phyloP scores from a whole-genome alignment of 2,888 invertebrate genomes.

The Cantharis rufa region DNA sequence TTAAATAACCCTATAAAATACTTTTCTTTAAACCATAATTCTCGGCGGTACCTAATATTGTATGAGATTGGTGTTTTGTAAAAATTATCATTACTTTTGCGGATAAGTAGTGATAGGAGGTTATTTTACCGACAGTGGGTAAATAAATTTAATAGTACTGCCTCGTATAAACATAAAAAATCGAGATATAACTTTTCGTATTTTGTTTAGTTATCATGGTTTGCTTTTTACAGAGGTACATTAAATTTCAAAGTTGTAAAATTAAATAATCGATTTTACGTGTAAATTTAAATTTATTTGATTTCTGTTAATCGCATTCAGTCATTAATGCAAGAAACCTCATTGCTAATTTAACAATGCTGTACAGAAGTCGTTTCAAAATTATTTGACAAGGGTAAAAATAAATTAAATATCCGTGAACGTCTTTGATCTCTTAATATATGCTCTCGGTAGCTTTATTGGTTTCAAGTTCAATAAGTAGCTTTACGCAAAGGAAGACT shows the following conservation, averaged over 20 bases:
- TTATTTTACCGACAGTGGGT: neutral
- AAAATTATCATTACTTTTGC: neutral
- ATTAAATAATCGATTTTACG: neutral
- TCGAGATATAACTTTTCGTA: too few species aligned
- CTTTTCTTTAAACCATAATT: neutral
- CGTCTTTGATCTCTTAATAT: conserved; percentile 17
- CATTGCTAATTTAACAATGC: conserved; percentile 10
- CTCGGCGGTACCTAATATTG: neutral
- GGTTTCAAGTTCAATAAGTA: conserved; percentile 1
- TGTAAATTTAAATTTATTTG: neutral
- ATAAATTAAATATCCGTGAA: conserved; percentile 14
- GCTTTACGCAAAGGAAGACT: conserved; percentile 17
- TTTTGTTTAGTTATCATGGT: neutral
- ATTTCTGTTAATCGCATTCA: neutral
- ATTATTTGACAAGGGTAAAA: conserved; percentile 10
- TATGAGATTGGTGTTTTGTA: neutral
- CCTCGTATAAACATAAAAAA: neutral
- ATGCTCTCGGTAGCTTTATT: conserved; percentile 8
- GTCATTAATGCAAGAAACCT: conserved; percentile 7
- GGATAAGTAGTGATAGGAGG: neutral
- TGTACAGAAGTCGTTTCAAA: conserved; percentile 7
- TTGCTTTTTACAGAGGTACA: neutral
- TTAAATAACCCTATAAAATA: neutral
- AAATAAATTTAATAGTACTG: neutral
- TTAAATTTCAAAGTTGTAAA: neutral